Conservation (phyloP, 2,113 vertebrate genomes). For the Trichechus manatus region DNA sequence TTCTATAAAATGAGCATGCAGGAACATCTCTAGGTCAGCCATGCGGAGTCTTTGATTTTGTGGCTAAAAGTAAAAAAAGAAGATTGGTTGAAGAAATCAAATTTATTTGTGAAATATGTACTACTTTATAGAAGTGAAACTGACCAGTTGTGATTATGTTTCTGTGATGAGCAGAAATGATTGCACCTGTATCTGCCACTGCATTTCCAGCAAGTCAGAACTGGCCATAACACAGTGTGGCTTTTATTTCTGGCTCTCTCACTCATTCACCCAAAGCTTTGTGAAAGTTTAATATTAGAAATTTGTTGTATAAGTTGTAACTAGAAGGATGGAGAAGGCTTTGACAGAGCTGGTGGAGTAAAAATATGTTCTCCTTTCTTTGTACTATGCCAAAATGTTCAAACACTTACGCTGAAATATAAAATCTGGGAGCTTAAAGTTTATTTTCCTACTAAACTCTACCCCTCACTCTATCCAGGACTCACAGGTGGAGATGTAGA, state of each 20-base stretch:
- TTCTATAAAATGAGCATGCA: background rate
- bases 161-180: background rate
- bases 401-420: background rate
- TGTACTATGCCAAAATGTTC: background rate
- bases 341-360: background rate
- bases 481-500: background rate
- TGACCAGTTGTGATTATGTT: background rate
- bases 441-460: background rate
- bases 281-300: background rate
- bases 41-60: background rate
- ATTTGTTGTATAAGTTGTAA: background rate
- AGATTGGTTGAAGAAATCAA: slow-evolving; percentile 64
- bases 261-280: background rate
- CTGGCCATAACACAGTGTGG: background rate
- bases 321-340: background rate
- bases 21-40: background rate
- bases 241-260: background rate
- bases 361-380: background rate
- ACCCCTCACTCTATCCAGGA: background rate
- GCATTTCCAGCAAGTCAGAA: background rate
- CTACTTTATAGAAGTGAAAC: background rate
- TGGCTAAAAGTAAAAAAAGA: slow-evolving; percentile 45
- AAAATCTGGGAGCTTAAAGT: background rate
- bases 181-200: background rate
- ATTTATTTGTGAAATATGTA: slow-evolving; percentile 67